Base-by-base conservation (phyloP, 2,888 invertebrate species). In the Ormyrus pomaceus region DNA sequence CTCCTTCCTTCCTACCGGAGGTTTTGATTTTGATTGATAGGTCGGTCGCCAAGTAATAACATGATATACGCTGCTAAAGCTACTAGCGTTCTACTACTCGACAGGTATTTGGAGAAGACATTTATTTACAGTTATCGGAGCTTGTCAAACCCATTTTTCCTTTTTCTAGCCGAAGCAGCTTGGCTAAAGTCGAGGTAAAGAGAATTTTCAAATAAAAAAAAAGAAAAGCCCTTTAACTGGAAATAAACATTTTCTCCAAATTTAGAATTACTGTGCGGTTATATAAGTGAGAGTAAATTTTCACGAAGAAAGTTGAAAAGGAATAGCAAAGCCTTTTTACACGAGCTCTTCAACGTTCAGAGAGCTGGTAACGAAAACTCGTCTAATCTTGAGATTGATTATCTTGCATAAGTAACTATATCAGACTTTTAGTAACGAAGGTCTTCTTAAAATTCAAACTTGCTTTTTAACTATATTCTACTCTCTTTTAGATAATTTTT, bases 1-100 rank as follows among this genome's bases (percentile, higher is more conserved):
- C 89, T 89, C 82, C 34, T 34, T 34, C 84, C 89, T 59, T 89
- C 89, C 58, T 90, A 89, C 79, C 87, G 88, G 82, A 87, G 90
- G 85, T 90, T 87, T 83, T 89, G 84, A 88, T 79, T 70, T 19
- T 72, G 75, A 77, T 77, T 79, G 81, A 79, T 75, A 73, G 81
- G 77, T 68, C 80, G 80, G 80, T 80, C 80, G 80, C 80, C 8
- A 71, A 72, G 34, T 34, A 34, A 34, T 34, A 34, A 34, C 34
- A 34, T 34, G 4, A 34, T 34, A 34, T 34, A 34, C 58, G 58
- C 53, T 59, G 65, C 77, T 77, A 55, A 72, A 53, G 61, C 65
- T 74, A 59, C 51, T 77, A 74, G 74, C 65, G 70, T 68, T 71
- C 51, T 71, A 59, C 75, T 34, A 34, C 70, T 61, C 56, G 34